Evolutionary conservation across 1,140 invertebrate species (phyloP).

Genomic region (Teleopsis dalmanni): DNA sequence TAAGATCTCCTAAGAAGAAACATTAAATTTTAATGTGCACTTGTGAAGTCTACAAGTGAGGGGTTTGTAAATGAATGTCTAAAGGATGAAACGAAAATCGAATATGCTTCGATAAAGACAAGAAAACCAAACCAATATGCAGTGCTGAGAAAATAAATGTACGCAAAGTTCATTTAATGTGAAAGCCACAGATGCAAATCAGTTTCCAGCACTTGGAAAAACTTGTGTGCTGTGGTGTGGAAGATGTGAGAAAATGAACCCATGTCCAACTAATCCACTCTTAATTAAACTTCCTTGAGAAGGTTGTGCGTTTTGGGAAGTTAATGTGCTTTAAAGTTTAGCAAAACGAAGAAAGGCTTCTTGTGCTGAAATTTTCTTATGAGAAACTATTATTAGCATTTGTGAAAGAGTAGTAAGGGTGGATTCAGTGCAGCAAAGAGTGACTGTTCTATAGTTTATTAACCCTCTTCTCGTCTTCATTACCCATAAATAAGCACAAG

Average conservation of each 20-base stretch:
- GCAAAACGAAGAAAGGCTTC: not conserved
- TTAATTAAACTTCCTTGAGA: constrained; percentile 34
- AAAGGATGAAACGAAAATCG: not conserved
- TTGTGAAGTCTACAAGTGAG: not conserved
- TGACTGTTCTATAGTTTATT: not conserved
- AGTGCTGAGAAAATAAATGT: constrained; percentile 5
- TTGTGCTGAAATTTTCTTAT: not conserved
- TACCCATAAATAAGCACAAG: constrained; percentile 31
- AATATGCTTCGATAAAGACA: not conserved
- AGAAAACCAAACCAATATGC: constrained; percentile 11
- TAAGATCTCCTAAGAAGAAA: constrained; percentile 5
- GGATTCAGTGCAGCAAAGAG: not conserved
- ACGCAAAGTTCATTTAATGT: constrained; percentile 10
- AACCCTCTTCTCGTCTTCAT: not conserved
- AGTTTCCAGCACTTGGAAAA: not conserved
- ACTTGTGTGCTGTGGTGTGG: not conserved
- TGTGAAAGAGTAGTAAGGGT: constrained; percentile 1
- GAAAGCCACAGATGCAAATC: constrained; percentile 13
- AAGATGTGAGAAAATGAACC: constrained; percentile 8
- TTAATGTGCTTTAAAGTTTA: constrained; percentile 6
- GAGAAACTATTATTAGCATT: not conserved
- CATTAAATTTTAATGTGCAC: constrained; percentile 8
- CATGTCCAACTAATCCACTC: constrained; percentile 43
- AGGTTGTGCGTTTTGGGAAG: not conserved
- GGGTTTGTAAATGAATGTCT: not conserved